Evolutionary conservation across 1,140 invertebrate species (phyloP), one percentile per base, ranked within the genome.

Genomic region (Bombyx mori): DNA sequence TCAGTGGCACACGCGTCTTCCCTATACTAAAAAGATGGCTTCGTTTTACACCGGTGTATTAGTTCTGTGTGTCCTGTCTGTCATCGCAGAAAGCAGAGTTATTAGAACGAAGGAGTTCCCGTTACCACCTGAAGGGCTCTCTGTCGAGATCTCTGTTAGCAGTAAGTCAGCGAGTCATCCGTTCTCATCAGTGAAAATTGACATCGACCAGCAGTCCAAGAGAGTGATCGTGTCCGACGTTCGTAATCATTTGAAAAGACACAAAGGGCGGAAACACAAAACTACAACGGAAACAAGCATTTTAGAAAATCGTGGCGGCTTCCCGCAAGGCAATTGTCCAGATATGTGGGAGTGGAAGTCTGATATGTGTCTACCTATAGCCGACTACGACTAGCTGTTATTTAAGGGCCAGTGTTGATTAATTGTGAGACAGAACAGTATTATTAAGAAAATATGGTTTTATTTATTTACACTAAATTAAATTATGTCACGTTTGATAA

Each of bases 21-120:
- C 26, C 26, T 35, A 35, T 5, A 35, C 2, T 35, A 35, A 35
- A 35, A 60, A 52, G 12, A 65, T 62, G 66, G 48, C 58, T 58
- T 61, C 59, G 48, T 58, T 54, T 44, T 59, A 60, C 44, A 50
- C 58, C 46, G 61, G 58, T 8, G 42, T 63, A n/a, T 12, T 62
- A 44, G 57, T 47, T 3, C 8, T 66, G 44, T 62, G 55, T 52
- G 55, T 56, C 9, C 35, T 66, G 46, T 9, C 61, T 3, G 57
- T 52, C 2, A 12, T 44, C 7, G 55, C 58, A 26, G 45, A 63
- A 35, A 43, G 58, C 42, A 56, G 51, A n/a, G 54, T 61, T 1
- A 48, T 63, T 1, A 61, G 56, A 45, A 35, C 56, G 1, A 45
- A 61, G 3, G 44, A 51, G 26, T 44, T 63, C 2, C 48, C 56